Evolutionary conservation across 2,113 vertebrate species (phyloP), one percentile per base, ranked within the genome.

Genomic region (Tetrax tetrax): DNA sequence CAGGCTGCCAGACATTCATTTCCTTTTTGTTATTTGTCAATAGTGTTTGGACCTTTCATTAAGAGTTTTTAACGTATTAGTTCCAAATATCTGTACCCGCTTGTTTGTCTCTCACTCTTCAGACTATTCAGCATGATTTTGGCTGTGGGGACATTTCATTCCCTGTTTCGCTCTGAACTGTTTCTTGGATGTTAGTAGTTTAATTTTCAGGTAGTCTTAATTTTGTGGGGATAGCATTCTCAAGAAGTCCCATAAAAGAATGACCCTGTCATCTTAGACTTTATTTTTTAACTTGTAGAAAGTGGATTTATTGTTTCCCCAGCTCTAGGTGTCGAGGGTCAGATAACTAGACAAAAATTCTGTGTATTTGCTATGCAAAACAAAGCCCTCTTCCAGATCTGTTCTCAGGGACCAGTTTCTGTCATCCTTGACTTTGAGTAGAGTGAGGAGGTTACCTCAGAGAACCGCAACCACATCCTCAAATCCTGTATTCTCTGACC

Each of bases 1-100:
- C 83, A 75, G 57, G 70, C 94, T 93, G 57, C 91, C 4, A 16
- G 87, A 95, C 59, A 63, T 71, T 96, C 74, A 83, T 96, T 95
- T 95, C 93, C 93, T 95, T 75, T 89, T 33, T 37, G 61, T 87
- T 95, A 76, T 87, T 91, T 95, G 61, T 91, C 65, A 69, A 25
- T 65, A 53, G 38, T 74, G 10, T 71, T 92, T 48, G 70, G 91
- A 95, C 59, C 59, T 93, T 90, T 65, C 77, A 43, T 71, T 89
- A 59, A n/a, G 74, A 87, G 45, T 60, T 92, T 90, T 87, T 72
- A 78, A 74, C 28, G 5, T 79, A 28, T 9, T 64, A 20, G 4
- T 83, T 78, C 35, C 24, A 60, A 51, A n/a, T 47, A 13, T 10
- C 7, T 71, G 25, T 53, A n/a, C 8, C 24, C 41, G 11, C 25